Conservation (phyloP, 2,797 vertebrate species). For the Dermochelys coriacea region DNA sequence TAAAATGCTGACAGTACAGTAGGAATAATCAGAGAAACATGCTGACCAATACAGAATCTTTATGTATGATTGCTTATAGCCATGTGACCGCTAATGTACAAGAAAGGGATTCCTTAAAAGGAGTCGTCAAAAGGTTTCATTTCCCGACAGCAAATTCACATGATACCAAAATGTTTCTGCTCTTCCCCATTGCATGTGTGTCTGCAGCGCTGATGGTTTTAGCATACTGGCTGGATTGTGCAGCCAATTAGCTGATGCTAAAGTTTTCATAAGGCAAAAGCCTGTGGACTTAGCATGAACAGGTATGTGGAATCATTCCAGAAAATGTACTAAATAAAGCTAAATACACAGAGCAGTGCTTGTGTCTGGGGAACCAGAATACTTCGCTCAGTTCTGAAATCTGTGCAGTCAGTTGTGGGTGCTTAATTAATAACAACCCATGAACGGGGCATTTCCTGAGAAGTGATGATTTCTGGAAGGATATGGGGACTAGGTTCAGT, state of each 20-base stretch:
- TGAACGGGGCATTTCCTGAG: background rate
- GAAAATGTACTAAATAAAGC: background rate
- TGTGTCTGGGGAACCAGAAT: background rate
- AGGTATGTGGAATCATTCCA: background rate
- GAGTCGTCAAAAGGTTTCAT: background rate
- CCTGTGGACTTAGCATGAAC: accelerated
- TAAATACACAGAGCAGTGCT: background rate
- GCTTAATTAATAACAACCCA: background rate
- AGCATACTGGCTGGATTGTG: background rate
- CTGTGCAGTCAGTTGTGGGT: background rate
- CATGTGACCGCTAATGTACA: background rate
- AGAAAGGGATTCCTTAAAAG: constrained; percentile 16
- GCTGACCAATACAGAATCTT: background rate
- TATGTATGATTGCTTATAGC: background rate
- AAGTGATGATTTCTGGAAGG: background rate
- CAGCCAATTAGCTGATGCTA: background rate
- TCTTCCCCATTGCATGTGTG: background rate
- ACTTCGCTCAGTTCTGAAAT: background rate
- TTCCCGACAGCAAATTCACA: background rate
- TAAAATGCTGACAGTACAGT: background rate
- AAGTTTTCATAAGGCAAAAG: background rate
- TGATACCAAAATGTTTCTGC: background rate
- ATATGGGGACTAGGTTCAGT: background rate
- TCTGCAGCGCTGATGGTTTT: background rate
- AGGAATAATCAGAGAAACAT: background rate